Conservation (phyloP, 2,113 vertebrate genomes). For the Baryphthengus martii region DNA sequence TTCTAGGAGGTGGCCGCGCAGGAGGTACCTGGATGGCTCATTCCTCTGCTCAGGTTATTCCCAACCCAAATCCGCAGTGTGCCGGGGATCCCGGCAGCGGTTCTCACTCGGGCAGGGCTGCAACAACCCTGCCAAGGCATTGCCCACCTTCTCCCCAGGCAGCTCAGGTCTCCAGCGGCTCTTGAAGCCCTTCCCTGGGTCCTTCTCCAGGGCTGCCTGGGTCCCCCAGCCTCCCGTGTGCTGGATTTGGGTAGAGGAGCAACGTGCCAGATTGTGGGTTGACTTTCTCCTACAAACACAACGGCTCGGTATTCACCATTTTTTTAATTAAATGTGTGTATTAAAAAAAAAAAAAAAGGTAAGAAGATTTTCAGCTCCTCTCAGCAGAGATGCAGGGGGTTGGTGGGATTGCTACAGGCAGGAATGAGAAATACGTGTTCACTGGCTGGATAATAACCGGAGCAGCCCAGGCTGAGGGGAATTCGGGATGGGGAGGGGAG, state of each 20-base stretch:
- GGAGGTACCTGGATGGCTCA: background rate
- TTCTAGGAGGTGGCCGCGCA: background rate
- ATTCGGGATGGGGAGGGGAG: background rate
- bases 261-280: background rate
- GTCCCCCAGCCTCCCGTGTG: background rate
- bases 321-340: constrained; percentile 60
- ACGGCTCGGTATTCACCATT: background rate
- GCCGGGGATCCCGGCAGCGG: background rate
- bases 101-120: background rate
- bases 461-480: background rate
- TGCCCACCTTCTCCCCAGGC: background rate
- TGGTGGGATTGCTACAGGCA: constrained; percentile 4
- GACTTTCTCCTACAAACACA: background rate
- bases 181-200: accelerated
- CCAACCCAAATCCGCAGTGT: accelerated
- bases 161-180: background rate
- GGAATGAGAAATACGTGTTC: constrained; percentile 68
- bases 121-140: background rate
- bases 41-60: background rate
- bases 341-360: constrained; percentile 25
- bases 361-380: constrained; percentile 34
- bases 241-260: background rate
- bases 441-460: constrained; percentile 31
- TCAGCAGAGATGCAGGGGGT: constrained; percentile 34
- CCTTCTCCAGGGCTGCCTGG: background rate